A percentile compares a stretch with the other conserved stretches of the same genome.
Conservation (phyloP, 1,140 invertebrate species). For the Pseudoatta argentina region DNA sequence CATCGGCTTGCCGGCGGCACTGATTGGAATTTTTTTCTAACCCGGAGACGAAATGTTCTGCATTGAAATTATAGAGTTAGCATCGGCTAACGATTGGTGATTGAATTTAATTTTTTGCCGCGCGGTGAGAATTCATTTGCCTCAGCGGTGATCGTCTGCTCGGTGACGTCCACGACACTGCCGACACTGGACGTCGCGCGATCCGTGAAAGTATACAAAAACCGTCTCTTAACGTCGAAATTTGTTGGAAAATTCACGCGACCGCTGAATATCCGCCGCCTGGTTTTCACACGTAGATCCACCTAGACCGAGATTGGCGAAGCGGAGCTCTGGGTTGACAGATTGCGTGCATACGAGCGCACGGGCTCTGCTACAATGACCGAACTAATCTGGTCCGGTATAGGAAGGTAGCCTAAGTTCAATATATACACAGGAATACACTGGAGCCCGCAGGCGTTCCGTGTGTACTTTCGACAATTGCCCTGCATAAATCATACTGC, state of each 20-base stretch:
- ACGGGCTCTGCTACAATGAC: slow-evolving; percentile 77
- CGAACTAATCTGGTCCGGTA: slow-evolving; percentile 81
- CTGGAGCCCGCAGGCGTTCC: slow-evolving; percentile 71
- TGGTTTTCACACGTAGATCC: slow-evolving; percentile 63
- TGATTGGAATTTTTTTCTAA: slow-evolving; percentile 50
- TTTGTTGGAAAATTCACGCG: slow-evolving; percentile 51
- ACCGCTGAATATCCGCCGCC: slow-evolving; percentile 27
- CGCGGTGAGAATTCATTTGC: not conserved
- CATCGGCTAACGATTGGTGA: slow-evolving; percentile 15
- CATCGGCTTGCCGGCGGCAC: slow-evolving; percentile 34
- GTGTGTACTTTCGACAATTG: slow-evolving; percentile 76
- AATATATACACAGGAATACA: slow-evolving; percentile 81
- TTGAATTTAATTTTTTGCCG: slow-evolving; percentile 44
- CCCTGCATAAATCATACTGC: slow-evolving; percentile 77
- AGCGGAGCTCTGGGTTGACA: slow-evolving; percentile 75
- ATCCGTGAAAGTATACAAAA: not conserved
- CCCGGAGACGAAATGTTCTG: slow-evolving; percentile 11
- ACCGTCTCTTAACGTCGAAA: not conserved
- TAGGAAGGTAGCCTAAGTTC: slow-evolving; percentile 78
- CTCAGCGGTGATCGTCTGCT: not conserved
- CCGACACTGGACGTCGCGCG: not conserved
- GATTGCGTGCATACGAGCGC: slow-evolving; percentile 74
- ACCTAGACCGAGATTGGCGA: slow-evolving; percentile 66
- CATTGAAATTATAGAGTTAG: slow-evolving; percentile 47
- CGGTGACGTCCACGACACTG: not conserved